These are phyloP conservation scores for Channallabes apus DNA, from an alignment of 2,797 vertebrate species.

Conservation along the genomic window DNA sequence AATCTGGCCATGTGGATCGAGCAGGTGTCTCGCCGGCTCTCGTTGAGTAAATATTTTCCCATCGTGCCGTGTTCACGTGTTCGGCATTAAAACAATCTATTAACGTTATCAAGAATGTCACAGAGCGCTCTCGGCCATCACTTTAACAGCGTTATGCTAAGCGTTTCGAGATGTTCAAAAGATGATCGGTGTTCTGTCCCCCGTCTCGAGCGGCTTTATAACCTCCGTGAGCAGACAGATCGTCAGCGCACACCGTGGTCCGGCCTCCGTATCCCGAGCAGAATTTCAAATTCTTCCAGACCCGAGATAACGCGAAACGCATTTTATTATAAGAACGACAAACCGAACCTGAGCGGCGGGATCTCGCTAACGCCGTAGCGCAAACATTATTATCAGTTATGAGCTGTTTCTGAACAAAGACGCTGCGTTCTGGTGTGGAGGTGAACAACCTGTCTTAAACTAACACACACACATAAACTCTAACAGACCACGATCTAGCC, in stretches of 20 bases:
- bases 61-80: conserved; percentile 45
- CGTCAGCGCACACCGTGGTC: neutral
- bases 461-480: conserved; percentile 3
- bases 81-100: conserved; percentile 4
- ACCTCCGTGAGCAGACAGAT: neutral
- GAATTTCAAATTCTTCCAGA: neutral
- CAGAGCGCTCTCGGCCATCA: conserved; percentile 41
- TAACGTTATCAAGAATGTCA: conserved; percentile 5
- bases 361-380: conserved; percentile 39
- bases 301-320: conserved; percentile 67
- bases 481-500: neutral
- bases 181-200: neutral
- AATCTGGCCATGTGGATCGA: conserved; percentile 46
- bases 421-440: conserved; percentile 52
- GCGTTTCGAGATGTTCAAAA: neutral
- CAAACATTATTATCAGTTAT: conserved; percentile 59
- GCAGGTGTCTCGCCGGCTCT: conserved; percentile 66
- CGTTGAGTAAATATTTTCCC: conserved; percentile 60
- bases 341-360: conserved; percentile 35
- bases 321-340: conserved; percentile 60
- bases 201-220: neutral
- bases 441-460: conserved; percentile 25
- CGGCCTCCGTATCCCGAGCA: neutral
- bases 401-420: conserved; percentile 61
- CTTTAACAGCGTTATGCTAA: neutral